These are phyloP conservation scores for Rugalucina vietnamica DNA, from an alignment of 2,888 invertebrate species.

Conservation along the genomic window DNA sequence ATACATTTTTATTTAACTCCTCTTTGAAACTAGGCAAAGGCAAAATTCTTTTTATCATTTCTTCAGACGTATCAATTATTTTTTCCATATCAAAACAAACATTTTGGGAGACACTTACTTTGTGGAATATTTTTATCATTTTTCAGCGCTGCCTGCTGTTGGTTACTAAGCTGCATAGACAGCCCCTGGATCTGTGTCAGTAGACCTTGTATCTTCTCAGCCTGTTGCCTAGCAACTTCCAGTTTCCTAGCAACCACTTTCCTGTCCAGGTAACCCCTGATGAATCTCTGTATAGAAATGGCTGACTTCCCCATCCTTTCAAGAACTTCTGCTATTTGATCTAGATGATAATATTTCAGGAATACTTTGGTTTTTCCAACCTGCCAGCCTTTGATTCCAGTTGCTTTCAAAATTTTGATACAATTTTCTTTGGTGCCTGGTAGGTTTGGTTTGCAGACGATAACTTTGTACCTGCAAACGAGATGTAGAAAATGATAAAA, in stretches of 20 bases:
- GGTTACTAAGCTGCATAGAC: conserved; percentile 51
- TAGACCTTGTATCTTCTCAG: conserved; percentile 65
- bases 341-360: conserved; percentile 81
- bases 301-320: conserved; percentile 75
- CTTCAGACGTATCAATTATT: no score
- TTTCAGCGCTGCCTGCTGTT: conserved; percentile 50
- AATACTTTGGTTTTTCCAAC: conserved; percentile 83
- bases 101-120: conserved; percentile 61
- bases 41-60: no score
- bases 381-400: conserved; percentile 77
- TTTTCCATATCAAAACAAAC: no score
- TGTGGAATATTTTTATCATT: conserved; percentile 65
- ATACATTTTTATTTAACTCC: no score
- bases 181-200: conserved; percentile 60
- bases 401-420: conserved; percentile 75
- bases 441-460: conserved; percentile 69
- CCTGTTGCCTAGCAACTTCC: conserved; percentile 66
- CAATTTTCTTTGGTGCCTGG: conserved; percentile 74
- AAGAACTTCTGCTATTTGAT: conserved; percentile 78
- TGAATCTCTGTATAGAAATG: conserved; percentile 72
- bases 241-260: conserved; percentile 22
- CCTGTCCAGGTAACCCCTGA: conserved; percentile 9
- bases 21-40: no score
- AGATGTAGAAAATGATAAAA: neutral
- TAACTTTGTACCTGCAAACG: conserved; percentile 77